phyloP scores from a whole-genome alignment of 2,888 invertebrate species.

The Cepaea hortensis region DNA sequence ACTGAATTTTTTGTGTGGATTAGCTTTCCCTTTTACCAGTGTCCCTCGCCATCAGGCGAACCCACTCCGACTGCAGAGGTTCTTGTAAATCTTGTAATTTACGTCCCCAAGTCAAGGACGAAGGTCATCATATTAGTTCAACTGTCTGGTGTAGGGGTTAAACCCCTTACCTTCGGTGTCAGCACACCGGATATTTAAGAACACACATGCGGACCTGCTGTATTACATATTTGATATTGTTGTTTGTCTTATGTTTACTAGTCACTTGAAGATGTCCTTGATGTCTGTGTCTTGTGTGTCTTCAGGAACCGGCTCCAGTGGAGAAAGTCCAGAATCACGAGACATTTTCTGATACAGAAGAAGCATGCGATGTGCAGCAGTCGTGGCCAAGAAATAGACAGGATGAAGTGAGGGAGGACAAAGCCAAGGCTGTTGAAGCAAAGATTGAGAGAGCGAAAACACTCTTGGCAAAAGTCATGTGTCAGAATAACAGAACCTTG shows the following conservation, averaged over 20 bases:
- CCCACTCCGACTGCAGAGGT: no score
- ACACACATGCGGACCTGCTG: no score
- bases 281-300: background rate
- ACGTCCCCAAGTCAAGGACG: no score
- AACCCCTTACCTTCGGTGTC: no score
- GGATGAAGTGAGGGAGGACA: conserved; percentile 27
- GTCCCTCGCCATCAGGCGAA: no score
- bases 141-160: no score
- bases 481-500: no score
- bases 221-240: background rate
- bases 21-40: no score
- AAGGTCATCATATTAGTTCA: no score
- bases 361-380: conserved; percentile 56
- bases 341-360: conserved; percentile 49
- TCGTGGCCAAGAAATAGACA: conserved; percentile 64
- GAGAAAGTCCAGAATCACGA: conserved; percentile 10
- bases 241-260: background rate
- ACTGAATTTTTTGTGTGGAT: no score
- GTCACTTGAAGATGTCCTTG: background rate
- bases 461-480: background rate
- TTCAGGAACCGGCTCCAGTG: background rate
- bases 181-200: no score
- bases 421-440: conserved; percentile 2
- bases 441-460: conserved; percentile 3
- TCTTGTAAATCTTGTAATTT: no score